These are phyloP conservation scores for Chaetogeoica ovagalla DNA, from an alignment of 2,888 invertebrate species.

Conservation along the genomic window DNA sequence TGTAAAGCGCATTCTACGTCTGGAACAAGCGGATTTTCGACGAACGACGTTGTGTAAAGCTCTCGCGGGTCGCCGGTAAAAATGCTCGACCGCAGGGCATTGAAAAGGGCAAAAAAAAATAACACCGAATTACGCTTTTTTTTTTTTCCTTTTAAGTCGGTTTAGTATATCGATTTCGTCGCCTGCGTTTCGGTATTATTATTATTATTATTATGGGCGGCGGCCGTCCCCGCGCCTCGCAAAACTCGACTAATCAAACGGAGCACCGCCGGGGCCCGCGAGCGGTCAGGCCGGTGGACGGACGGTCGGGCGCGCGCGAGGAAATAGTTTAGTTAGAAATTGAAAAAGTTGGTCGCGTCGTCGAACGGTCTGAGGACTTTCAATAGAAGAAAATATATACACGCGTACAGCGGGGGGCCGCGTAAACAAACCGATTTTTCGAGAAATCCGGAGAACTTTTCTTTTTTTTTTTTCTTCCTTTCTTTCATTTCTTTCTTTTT, in stretches of 20 bases:
- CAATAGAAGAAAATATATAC: neutral
- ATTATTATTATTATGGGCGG: no score
- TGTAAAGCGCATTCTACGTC: no score
- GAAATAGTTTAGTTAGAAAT: constrained; percentile 13
- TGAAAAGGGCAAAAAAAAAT: neutral
- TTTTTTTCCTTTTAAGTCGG: neutral
- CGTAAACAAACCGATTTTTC: constrained; percentile 35
- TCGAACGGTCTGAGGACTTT: constrained; percentile 30
- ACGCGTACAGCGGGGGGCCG: no score
- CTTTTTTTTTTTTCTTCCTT: constrained; percentile 19
- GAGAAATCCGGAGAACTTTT: constrained; percentile 19
- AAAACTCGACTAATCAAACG: neutral
- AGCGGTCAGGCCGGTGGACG: neutral
- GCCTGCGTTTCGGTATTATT: neutral
- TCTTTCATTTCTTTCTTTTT: no score
- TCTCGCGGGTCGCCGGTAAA: no score
- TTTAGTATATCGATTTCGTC: neutral
- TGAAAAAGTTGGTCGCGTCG: constrained; percentile 33
- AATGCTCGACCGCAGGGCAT: no score
- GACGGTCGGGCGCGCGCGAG: neutral
- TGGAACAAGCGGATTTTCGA: no score
- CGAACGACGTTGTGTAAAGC: no score
- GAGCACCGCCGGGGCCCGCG: no score
- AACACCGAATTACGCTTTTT: neutral
- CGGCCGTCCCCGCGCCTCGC: no score